Evolutionary conservation across 2,888 invertebrate genomes (phyloP).

Genomic region (Thalpophila matura): DNA sequence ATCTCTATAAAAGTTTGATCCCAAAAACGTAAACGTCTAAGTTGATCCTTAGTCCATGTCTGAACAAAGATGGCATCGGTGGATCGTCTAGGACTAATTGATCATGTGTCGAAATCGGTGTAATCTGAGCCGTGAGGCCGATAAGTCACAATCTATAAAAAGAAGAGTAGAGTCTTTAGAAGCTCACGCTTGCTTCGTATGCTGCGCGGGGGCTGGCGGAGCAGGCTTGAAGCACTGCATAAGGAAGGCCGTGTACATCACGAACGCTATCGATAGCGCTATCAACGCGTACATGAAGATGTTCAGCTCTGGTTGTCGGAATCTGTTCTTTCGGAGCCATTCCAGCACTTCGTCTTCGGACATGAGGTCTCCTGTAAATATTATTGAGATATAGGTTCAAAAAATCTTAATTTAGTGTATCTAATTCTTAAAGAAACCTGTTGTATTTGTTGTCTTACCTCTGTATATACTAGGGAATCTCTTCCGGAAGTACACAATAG

Average conservation of each 20-base stretch:
- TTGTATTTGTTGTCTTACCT: conserved; percentile 87
- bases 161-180: conserved; percentile 61
- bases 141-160: conserved; percentile 68
- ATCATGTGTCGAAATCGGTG: conserved; percentile 65
- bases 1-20: conserved; percentile 84
- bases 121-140: conserved; percentile 60
- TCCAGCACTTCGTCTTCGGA: conserved; percentile 96
- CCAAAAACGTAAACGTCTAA: conserved; percentile 81
- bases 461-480: conserved; percentile 98
- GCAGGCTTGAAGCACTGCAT: conserved; percentile 96
- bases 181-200: conserved; percentile 93
- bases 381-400: neutral
- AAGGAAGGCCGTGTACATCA: conserved; percentile 97
- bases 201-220: conserved; percentile 91
- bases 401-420: too few species aligned
- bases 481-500: conserved; percentile 97
- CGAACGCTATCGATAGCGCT: conserved; percentile 95
- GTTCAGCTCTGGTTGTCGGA: conserved; percentile 97
- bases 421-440: too few species aligned
- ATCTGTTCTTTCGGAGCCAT: conserved; percentile 98
- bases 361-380: conserved; percentile 94
- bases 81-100: conserved; percentile 71
- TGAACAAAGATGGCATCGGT: conserved; percentile 65
- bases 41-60: conserved; percentile 67
- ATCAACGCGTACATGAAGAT: conserved; percentile 98